These are phyloP conservation scores for Brachionus paranguensis DNA, from an alignment of 1,140 invertebrate genomes.

Conservation along the genomic window DNA sequence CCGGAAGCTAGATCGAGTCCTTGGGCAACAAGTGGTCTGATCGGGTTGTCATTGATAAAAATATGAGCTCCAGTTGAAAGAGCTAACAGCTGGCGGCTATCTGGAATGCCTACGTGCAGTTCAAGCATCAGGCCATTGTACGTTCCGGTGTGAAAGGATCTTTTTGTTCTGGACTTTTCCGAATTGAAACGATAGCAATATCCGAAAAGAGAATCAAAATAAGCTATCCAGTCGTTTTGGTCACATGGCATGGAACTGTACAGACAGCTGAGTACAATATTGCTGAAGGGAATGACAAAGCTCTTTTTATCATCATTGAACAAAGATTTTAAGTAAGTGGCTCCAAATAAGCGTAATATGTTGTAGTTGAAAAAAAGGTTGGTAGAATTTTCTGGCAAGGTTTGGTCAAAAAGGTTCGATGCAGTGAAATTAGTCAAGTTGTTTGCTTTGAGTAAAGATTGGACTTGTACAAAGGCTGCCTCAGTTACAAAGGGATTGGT, in stretches of 20 bases:
- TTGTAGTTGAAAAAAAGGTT: background rate
- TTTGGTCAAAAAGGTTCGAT: too few species aligned
- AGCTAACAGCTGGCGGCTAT: background rate
- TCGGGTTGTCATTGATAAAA: background rate
- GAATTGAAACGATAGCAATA: background rate
- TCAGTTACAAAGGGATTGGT: background rate
- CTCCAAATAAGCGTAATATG: background rate
- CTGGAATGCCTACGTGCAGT: background rate
- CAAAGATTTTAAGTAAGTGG: too few species aligned
- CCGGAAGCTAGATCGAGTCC: background rate
- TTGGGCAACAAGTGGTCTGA: background rate
- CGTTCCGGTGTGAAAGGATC: background rate
- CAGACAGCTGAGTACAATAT: background rate
- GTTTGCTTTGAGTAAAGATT: background rate
- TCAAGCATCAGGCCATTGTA: background rate
- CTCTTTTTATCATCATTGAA: background rate
- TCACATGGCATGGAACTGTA: background rate
- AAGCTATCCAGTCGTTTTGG: background rate
- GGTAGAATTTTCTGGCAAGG: background rate
- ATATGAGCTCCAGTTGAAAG: background rate
- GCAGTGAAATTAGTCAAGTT: background rate
- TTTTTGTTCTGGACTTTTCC: background rate
- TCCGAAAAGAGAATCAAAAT: background rate
- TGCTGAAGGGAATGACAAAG: background rate
- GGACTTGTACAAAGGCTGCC: background rate